Base-by-base conservation (phyloP, 2,888 invertebrate species). In the Dioctria linearis region DNA sequence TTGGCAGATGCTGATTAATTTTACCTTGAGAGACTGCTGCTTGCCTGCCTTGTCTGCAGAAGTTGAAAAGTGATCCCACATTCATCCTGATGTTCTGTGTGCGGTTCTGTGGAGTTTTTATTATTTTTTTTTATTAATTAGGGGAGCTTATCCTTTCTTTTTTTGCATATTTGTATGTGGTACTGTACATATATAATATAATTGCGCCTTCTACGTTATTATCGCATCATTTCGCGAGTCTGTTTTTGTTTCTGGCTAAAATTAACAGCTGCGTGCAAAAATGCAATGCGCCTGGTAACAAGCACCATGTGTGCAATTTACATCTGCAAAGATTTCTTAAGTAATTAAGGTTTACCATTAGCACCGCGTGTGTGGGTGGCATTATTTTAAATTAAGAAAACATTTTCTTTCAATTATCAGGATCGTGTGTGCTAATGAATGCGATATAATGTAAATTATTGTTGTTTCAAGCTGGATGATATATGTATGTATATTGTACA, bases 1-100 rank as follows among this genome's bases (percentile, higher is more conserved):
- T 76, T 25, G 76, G 76, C 76, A 76, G 76, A 76, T 76, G 63
- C 63, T 76, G 76, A 63, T 76, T 76, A 76, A 76, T 76, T 63
- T 49, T 63, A 76, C 76, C 76, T 76, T 76, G 76, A 76, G 73
- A 59, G 57, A 25, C 25, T 25, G 25, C 25, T 25, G 25, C 2
- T 25, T 25, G 25, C 25, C 25, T 25, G 25, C 25, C 25, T 25
- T n/a, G 43, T 13, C 43, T 59, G 57, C 57, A 9, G 6, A 54
- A 59, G 42, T 59, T 57, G 49, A 75, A 54, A 25, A 59, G 59
- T 25, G 59, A 9, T 73, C 40, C 40, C 40, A 40, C 5, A 13
- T 11, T 51, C 40, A 54, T 40, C 54, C 54, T 71, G 25, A 25
- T 25, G 37, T 73, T 37, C 54, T 43, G 5, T 75, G 43, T 76